Evolutionary conservation across 2,113 vertebrate species (phyloP), one percentile per base, ranked within the genome.

Genomic region (Alouatta palliata): DNA sequence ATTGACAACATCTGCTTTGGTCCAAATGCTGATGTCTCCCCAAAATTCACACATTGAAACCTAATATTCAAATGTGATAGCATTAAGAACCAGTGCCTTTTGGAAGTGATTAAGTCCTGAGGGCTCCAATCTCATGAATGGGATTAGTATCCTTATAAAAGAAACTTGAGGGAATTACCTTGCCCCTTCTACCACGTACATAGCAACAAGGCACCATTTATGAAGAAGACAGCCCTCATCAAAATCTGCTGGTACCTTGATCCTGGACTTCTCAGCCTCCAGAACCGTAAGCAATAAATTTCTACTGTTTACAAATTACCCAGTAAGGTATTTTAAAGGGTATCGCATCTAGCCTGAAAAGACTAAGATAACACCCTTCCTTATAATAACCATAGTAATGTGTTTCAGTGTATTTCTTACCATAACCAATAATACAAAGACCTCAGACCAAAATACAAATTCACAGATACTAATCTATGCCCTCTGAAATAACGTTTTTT

Each of bases 401-500:
- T 66, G 16, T 64, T 94, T 95, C 35, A 80, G 23, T 56, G 32
- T 54, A 77, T 90, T 87, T 95, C 61, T n/a, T 92, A 73, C 84
- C 45, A 13, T 35, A 77, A 83, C 25, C 90, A 92, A 87, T 54
- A 84, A 27, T 25, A 27, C 81, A 3, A 96, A 94, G 84, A 89
- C 25, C 21, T 93, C 54, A 61, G 17, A 73, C 5, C 32, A 95
- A 93, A 96, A 80, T 56, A 73, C 45, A 87, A 77, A 91, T 94
- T 84, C 54, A 84, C 25, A 91, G 20, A 90, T 10, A 93, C 21
- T n/a, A 86, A 73, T 43, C 40, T 87, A 61, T 92, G 49, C 5
- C 61, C 54, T 88, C 43, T 91, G 19, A 94, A 96, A 80, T 70
- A 12, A 77, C 79, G 43, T 58, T 94, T 96, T 87, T 49, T 49